Evolutionary conservation across 2,888 invertebrate species (phyloP), one percentile per base, ranked within the genome.

Genomic region (Cheilosia grossa): DNA sequence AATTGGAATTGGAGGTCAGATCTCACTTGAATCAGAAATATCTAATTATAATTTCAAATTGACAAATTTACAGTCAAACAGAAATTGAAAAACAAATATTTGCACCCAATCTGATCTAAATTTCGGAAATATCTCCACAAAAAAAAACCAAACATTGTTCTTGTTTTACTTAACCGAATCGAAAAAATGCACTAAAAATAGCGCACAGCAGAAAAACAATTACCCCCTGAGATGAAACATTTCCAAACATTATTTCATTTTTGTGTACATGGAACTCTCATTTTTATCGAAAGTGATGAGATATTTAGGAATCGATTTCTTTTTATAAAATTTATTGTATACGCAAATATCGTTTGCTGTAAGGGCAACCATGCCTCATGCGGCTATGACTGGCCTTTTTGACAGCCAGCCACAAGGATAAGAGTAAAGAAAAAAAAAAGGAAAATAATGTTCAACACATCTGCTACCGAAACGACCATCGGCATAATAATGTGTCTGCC

Each of bases 381-480:
- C 69, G 27, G 44, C n/a, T 53, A 30, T 33, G 21, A 10, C 67
- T 58, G 53, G 51, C 40, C 61, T 75, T 58, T 53, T 19, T 56
- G n/a, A 69, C 51, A 69, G 19, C 53, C 19, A 64, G 63, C 27
- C 74, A 75, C 81, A n/a, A 69, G 51, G 49, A 54, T 58, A 74
- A 53, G 17, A 5, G 44, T 19, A 17, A 63, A 30, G 13, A 63
- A 59, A 30, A 47, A 2, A 30, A 27, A 40, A 9, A 2, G 3
- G 9, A 19, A 47, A 17, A 47, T 19, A 58, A 67, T 66, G 54
- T 44, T 69, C n/a, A 63, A 58, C 49, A 53, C 75, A 81, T 81
- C 69, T 81, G 81, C 63, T 75, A 15, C 42, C 58, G 75, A 75
- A 75, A 58, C 27, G 33, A 30, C 67, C 61, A 74, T 69, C 56